A percentile compares a stretch with the other conserved stretches of the same genome.
These are phyloP conservation scores for Trichoplusia ni DNA, from an alignment of 1,140 invertebrate genomes.

Conservation along the genomic window DNA sequence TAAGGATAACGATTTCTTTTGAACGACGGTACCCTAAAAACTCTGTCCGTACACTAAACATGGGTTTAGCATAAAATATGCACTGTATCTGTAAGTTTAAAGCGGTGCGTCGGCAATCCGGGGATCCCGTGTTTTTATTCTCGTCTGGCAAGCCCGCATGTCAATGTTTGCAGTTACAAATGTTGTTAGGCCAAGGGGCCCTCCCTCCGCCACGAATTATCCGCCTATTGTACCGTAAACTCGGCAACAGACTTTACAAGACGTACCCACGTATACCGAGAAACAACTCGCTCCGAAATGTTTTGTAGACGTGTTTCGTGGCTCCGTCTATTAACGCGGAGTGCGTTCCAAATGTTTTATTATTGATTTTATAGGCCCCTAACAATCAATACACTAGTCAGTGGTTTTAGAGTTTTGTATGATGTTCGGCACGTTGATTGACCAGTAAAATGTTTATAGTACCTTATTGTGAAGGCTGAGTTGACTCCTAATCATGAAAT, in stretches of 20 bases:
- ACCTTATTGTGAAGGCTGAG: not conserved
- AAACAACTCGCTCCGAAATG: not conserved
- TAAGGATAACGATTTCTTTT: not conserved
- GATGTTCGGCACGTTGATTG: constrained; percentile 15
- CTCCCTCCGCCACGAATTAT: constrained; percentile 32
- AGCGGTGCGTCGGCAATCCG: constrained; percentile 23
- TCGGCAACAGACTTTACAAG: constrained; percentile 7
- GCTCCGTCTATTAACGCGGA: not conserved
- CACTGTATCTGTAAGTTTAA: constrained; percentile 17
- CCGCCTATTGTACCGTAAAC: constrained; percentile 18
- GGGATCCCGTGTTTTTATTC: constrained; percentile 48
- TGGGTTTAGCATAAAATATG: constrained; percentile 20
- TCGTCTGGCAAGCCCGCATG: constrained; percentile 47
- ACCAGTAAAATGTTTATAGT: constrained; percentile 5
- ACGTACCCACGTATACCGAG: constrained; percentile 10
- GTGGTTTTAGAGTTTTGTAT: constrained; percentile 16
- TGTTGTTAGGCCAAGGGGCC: constrained; percentile 36
- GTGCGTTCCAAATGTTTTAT: not conserved
- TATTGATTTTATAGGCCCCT: not conserved
- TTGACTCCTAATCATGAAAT: too few species aligned
- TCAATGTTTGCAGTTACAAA: constrained; percentile 55
- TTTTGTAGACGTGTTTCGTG: constrained; percentile 1
- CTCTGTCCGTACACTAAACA: not conserved
- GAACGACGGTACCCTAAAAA: not conserved
- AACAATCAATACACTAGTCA: constrained; percentile 20